These are phyloP conservation scores for Brachionus calyciflorus DNA, from an alignment of 1,140 invertebrate genomes.

Conservation along the genomic window DNA sequence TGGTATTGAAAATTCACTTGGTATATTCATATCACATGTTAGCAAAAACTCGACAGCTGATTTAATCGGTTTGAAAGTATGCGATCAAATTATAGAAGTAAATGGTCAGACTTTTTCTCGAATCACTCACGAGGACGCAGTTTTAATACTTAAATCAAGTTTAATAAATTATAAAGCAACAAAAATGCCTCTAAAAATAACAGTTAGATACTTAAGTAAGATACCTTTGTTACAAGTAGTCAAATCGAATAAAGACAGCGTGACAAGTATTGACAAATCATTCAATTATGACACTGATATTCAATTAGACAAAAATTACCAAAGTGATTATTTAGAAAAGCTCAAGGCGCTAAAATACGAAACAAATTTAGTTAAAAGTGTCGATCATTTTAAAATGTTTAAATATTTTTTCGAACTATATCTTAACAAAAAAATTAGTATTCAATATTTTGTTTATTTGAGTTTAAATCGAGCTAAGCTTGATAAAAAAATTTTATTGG, in stretches of 20 bases:
- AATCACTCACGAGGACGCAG: slow-evolving; percentile 26
- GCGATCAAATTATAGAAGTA: slow-evolving; percentile 45
- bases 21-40: slow-evolving; percentile 30
- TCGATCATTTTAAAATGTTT: neutral
- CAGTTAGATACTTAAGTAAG: slow-evolving; percentile 14
- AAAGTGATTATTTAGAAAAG: neutral
- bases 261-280: slow-evolving; percentile 10
- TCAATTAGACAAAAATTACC: slow-evolving; percentile 5
- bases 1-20: slow-evolving; percentile 38
- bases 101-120: slow-evolving; percentile 39
- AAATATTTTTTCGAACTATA: slow-evolving; percentile 6
- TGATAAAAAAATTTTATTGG: neutral
- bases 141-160: slow-evolving; percentile 16
- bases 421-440: slow-evolving; percentile 32
- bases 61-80: slow-evolving; percentile 23
- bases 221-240: slow-evolving; percentile 10
- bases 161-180: slow-evolving; percentile 29
- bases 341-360: neutral
- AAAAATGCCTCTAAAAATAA: slow-evolving; percentile 27
- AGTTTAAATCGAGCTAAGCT: slow-evolving; percentile 7
- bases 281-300: slow-evolving; percentile 22
- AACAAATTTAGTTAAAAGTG: neutral
- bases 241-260: slow-evolving; percentile 24
- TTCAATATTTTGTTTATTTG: slow-evolving; percentile 36
- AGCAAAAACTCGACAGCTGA: slow-evolving; percentile 10